phyloP scores from a whole-genome alignment of 2,113 vertebrate genomes.

The Syngnathus scovelli region DNA sequence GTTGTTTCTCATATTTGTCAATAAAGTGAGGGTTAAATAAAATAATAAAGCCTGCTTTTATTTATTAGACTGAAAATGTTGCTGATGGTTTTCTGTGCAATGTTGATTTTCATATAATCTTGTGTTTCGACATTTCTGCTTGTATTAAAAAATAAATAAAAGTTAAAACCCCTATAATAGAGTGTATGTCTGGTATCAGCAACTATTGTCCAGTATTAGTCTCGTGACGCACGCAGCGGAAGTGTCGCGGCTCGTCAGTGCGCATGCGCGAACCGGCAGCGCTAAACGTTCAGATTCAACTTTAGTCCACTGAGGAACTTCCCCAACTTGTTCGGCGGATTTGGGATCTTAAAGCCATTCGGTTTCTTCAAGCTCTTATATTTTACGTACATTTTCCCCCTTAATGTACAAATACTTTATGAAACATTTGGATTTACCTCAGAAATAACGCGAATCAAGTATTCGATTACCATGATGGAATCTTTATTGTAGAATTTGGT shows the following conservation, averaged over 20 bases:
- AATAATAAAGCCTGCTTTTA: too few relatives aligned
- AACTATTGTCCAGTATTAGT: background rate
- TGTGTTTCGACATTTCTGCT: too few relatives aligned
- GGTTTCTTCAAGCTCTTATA: background rate
- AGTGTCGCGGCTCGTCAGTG: background rate
- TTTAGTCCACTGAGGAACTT: conserved; percentile 39
- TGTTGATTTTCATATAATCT: too few relatives aligned
- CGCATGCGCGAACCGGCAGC: conserved; percentile 39
- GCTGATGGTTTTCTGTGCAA: too few relatives aligned
- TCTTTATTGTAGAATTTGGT: background rate
- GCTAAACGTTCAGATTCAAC: conserved; percentile 8
- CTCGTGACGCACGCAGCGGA: conserved; percentile 7
- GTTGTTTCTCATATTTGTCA: background rate
- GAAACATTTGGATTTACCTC: background rate
- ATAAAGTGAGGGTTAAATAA: too few relatives aligned
- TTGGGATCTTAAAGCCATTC: background rate
- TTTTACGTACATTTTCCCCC: background rate
- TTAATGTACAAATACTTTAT: background rate
- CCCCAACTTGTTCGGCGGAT: conserved; percentile 2
- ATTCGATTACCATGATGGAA: background rate
- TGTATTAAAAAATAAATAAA: too few relatives aligned
- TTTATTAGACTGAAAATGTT: too few relatives aligned
- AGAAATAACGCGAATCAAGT: background rate
- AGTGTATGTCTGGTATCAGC: too few relatives aligned
- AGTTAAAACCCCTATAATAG: too few relatives aligned